Percentiles rank a stretch among this genome's conserved stretches.
Evolutionary conservation across 1,140 invertebrate species (phyloP).

Genomic region (Mactra quadrangularis): DNA sequence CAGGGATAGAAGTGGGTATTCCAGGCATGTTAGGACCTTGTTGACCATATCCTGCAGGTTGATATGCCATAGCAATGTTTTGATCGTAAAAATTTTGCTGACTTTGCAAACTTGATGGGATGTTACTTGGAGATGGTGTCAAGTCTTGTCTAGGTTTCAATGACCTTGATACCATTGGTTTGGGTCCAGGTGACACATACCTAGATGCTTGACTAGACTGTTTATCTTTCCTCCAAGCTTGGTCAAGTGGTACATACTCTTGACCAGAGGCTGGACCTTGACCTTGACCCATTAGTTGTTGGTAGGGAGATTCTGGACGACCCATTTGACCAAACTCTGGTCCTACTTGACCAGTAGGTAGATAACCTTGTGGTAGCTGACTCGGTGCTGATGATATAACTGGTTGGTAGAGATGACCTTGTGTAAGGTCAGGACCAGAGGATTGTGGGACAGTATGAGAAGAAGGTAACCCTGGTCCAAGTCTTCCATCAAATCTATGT

Average conservation of each 20-base stretch:
- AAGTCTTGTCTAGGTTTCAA: slow-evolving; percentile 22
- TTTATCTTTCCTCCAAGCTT: slow-evolving; percentile 55
- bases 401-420: slow-evolving; percentile 51
- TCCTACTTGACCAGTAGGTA: slow-evolving; percentile 1
- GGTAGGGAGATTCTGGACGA: slow-evolving; percentile 3
- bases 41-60: background rate
- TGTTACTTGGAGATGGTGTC: background rate
- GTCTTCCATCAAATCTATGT: slow-evolving; percentile 44
- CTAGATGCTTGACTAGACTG: background rate
- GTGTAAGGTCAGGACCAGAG: slow-evolving; percentile 51
- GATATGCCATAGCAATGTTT: slow-evolving; percentile 4
- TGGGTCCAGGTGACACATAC: background rate
- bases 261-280: too few species aligned
- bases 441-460: slow-evolving; percentile 1
- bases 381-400: background rate
- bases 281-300: slow-evolving; percentile 33
- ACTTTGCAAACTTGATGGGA: background rate
- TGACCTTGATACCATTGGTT: slow-evolving; percentile 24
- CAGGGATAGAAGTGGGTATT: background rate
- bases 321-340: background rate
- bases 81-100: slow-evolving; percentile 27
- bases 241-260: slow-evolving; percentile 60
- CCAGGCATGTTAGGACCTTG: background rate
- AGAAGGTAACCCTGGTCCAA: slow-evolving; percentile 26
- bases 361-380: background rate